These are phyloP conservation scores for Hippocampus abdominalis DNA, from an alignment of 2,113 vertebrate species.

Conservation along the genomic window DNA sequence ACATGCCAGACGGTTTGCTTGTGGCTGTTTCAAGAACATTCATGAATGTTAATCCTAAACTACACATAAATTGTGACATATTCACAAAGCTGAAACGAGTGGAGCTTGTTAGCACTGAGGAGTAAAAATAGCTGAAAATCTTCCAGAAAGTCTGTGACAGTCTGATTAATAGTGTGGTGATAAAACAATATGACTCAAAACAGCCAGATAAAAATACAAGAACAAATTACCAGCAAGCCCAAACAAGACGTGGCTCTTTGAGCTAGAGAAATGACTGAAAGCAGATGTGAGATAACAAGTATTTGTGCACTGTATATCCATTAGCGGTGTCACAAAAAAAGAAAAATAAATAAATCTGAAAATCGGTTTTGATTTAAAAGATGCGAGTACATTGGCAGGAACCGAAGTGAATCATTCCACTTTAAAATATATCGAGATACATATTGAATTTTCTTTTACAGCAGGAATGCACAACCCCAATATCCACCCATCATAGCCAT, in stretches of 20 bases:
- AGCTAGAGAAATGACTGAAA: neutral
- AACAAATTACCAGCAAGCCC: conserved; percentile 1
- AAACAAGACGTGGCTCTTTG: conserved; percentile 5
- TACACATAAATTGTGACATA: conserved; percentile 10
- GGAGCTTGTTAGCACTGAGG: conserved; percentile 17
- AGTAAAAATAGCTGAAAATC: conserved; percentile 4
- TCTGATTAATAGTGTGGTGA: conserved; percentile 35
- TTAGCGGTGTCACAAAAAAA: neutral
- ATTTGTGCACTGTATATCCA: neutral
- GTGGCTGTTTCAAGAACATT: neutral
- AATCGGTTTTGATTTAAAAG: too few species aligned
- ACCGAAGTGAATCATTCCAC: too few species aligned
- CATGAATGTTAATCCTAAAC: neutral
- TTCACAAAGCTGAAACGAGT: conserved; percentile 11
- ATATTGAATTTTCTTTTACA: too few species aligned
- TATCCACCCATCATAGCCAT: neutral
- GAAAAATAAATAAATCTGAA: too few species aligned
- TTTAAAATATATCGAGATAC: too few species aligned
- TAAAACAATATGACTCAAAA: conserved; percentile 12
- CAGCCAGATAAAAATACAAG: conserved; percentile 5
- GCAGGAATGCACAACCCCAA: too few species aligned
- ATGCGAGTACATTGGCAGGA: too few species aligned
- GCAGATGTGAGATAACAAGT: neutral
- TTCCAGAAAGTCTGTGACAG: conserved; percentile 12
- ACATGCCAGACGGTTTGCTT: neutral